phyloP scores from a whole-genome alignment of 2,113 vertebrate species.

The Beaufortia kweichowensis region DNA sequence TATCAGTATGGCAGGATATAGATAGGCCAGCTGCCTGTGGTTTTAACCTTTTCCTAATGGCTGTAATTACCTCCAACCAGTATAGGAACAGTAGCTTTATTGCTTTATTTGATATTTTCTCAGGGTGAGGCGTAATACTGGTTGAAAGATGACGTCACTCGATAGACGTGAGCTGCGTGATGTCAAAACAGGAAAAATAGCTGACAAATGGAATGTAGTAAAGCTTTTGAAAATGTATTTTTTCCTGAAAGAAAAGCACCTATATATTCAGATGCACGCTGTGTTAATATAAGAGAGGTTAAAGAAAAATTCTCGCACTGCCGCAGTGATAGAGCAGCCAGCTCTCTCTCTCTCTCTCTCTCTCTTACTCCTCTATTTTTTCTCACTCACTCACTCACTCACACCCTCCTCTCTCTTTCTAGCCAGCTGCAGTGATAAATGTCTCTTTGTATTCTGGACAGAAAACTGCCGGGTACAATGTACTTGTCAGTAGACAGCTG shows the following conservation, averaged over 20 bases:
- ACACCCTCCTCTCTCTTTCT: conserved; percentile 38
- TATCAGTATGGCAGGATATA: conserved; percentile 64
- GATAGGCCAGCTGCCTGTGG: conserved; percentile 67
- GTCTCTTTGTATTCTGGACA: conserved; percentile 75
- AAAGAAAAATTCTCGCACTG: conserved; percentile 60
- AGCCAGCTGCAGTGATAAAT: conserved; percentile 77
- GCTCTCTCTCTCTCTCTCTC: conserved; percentile 2
- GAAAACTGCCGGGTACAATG: conserved; percentile 70
- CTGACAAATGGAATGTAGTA: conserved; percentile 20
- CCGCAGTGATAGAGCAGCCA: conserved; percentile 57
- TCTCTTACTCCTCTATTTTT: neutral
- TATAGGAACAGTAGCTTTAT: conserved; percentile 61
- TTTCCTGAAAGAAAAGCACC: conserved; percentile 53
- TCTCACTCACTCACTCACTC: neutral
- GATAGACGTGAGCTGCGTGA: conserved; percentile 29
- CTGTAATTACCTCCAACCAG: conserved; percentile 48
- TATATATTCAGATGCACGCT: conserved; percentile 20
- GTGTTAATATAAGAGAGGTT: conserved; percentile 64
- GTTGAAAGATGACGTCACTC: conserved; percentile 48
- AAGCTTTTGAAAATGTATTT: conserved; percentile 48
- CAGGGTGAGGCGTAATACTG: conserved; percentile 57
- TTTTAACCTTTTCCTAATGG: conserved; percentile 73
- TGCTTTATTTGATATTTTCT: conserved; percentile 56
- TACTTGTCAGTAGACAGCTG: conserved; percentile 73
- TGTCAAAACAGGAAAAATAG: conserved; percentile 45